Evolutionary conservation across 2,797 vertebrate species (phyloP), one percentile per base, ranked within the genome.

Genomic region (Aldrovandia affinis): DNA sequence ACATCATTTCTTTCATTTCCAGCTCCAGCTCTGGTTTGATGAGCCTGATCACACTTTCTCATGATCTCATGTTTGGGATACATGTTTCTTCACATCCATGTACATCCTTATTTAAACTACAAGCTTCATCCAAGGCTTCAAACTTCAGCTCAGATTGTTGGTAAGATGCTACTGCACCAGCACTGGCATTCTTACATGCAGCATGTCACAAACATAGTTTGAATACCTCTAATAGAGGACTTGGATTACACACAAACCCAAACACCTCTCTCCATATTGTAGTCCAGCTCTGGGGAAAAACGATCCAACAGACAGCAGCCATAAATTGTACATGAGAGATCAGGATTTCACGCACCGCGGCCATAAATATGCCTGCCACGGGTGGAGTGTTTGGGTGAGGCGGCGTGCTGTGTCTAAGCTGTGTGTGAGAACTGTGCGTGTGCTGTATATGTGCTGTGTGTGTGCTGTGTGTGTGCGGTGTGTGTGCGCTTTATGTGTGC

Each of bases 281-380:
- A 57, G 61, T 39, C 42, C 28, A 25, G 80, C 30, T 55, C 47
- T n/a, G 78, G 50, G 50, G 63, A 15, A 44, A 54, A 10, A 80
- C n/a, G 68, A 59, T 52, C 55, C 79, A 65, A 18, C 59, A 70
- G 83, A 84, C 78, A 70, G 50, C 42, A 30, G 78, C 20, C 47
- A 70, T 54, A 80, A 57, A 84, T 80, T 80, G 78, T 57, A 42
- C 61, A 20, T 54, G 36, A 12, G 47, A 78, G 59, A 54, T 80
- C 78, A 15, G 52, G 54, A 80, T 80, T 80, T 84, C 78, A 84
- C 33, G 50, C 2, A 8, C 15, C 33, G 36, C 4, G 63, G 47
- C 44, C 22, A 33, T 80, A 79, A 84, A 80, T 80, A 78, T 78
- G 44, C 33, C 70, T 30, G 47, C 80, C 80, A 8, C 15, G 0